Percentiles rank a stretch among this genome's conserved stretches.
Conservation (phyloP, 2,888 invertebrate genomes). For the Neocrepidodera transversa region DNA sequence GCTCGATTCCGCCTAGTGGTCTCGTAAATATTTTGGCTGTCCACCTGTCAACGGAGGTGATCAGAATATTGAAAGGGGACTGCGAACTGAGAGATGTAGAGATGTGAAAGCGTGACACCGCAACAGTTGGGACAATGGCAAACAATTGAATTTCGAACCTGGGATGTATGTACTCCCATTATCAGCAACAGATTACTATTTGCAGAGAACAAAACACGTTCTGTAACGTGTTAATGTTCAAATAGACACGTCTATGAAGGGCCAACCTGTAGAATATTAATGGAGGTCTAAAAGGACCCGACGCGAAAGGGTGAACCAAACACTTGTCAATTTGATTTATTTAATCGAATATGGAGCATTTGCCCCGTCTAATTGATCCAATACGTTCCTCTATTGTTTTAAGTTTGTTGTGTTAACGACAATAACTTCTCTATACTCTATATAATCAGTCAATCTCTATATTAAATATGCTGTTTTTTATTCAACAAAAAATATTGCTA, state of each 20-base stretch:
- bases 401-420: constrained; percentile 22
- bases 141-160: constrained; percentile 56
- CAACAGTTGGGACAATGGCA: constrained; percentile 53
- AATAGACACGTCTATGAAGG: constrained; percentile 54
- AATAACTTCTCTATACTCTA: not conserved
- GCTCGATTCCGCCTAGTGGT: constrained; percentile 36
- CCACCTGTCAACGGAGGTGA: constrained; percentile 51
- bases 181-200: constrained; percentile 56
- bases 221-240: constrained; percentile 53
- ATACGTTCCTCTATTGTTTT: constrained; percentile 21
- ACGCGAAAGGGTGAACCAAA: constrained; percentile 38
- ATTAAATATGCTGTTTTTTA: too few relatives aligned
- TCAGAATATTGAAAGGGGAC: constrained; percentile 51
- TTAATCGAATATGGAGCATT: constrained; percentile 31
- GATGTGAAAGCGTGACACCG: constrained; percentile 35
- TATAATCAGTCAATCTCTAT: too few relatives aligned
- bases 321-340: constrained; percentile 41
- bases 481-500: too few relatives aligned
- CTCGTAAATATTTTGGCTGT: constrained; percentile 51
- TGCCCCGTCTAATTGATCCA: constrained; percentile 30
- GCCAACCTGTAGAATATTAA: constrained; percentile 59
- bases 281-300: constrained; percentile 48
- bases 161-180: constrained; percentile 56
- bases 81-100: constrained; percentile 7
- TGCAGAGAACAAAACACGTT: constrained; percentile 58